Evolutionary conservation across 2,797 vertebrate genomes (phyloP).

Genomic region (Clarias fuscus): DNA sequence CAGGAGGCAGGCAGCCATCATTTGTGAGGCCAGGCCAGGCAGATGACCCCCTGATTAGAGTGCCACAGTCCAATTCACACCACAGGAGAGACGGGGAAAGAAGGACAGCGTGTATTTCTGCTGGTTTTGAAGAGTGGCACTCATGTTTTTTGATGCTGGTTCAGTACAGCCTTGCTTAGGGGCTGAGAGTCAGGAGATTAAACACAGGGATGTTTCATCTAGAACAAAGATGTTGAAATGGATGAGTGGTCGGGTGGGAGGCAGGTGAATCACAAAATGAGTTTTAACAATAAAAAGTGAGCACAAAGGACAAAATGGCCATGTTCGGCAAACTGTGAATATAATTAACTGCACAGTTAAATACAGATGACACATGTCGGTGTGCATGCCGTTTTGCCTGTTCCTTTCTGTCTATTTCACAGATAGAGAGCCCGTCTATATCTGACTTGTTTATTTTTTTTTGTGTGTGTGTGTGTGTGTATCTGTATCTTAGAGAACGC

Average conservation of each 20-base stretch:
- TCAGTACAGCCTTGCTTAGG: constrained; percentile 23
- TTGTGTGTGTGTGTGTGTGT: constrained; percentile 29
- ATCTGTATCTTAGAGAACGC: constrained; percentile 42
- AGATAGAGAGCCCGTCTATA: background rate
- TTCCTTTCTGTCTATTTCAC: constrained; percentile 2
- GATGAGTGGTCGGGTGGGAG: constrained; percentile 2
- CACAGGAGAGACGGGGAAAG: constrained; percentile 8
- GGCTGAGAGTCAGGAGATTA: constrained; percentile 19
- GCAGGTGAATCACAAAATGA: constrained; percentile 31
- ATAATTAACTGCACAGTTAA: background rate
- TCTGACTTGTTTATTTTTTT: constrained; percentile 27
- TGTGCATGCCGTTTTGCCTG: background rate
- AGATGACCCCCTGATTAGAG: constrained; percentile 37
- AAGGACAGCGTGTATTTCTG: constrained; percentile 22
- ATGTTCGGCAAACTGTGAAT: background rate
- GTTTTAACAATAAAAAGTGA: constrained; percentile 13
- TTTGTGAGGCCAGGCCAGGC: constrained; percentile 25
- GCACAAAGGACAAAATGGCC: background rate
- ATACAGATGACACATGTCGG: background rate
- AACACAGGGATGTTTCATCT: constrained; percentile 3
- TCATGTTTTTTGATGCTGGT: background rate
- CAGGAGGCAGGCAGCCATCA: constrained; percentile 40
- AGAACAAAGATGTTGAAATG: constrained; percentile 32
- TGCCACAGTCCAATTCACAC: constrained; percentile 15
- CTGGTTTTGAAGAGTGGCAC: constrained; percentile 28